These are phyloP conservation scores for Sarcoramphus papa DNA, from an alignment of 2,797 vertebrate species.

Conservation along the genomic window DNA sequence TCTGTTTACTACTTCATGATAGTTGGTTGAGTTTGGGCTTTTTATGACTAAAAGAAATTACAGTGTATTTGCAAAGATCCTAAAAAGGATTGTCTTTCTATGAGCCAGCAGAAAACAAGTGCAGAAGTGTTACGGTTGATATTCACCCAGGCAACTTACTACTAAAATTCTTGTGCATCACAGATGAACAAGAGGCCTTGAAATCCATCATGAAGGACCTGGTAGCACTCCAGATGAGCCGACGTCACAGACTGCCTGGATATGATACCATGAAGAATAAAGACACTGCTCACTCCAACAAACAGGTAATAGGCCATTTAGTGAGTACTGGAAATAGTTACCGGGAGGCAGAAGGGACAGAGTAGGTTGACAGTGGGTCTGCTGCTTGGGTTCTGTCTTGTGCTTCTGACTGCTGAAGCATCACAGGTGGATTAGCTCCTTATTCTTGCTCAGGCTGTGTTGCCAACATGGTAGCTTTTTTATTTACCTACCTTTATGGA, in stretches of 20 bases:
- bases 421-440: not conserved
- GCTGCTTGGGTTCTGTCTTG: not conserved
- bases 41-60: not conserved
- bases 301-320: slow-evolving; percentile 77
- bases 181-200: slow-evolving; percentile 96
- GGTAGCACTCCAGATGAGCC: slow-evolving; percentile 94
- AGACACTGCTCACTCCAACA: slow-evolving; percentile 79
- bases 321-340: slow-evolving; percentile 61
- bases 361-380: slow-evolving; percentile 63
- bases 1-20: not conserved
- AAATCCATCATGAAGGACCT: slow-evolving; percentile 99
- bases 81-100: not conserved
- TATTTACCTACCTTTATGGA: not conserved
- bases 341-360: slow-evolving; percentile 80
- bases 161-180: slow-evolving; percentile 17
- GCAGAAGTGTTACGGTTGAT: not conserved
- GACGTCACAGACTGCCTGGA: slow-evolving; percentile 81
- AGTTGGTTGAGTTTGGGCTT: not conserved
- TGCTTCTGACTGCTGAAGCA: not conserved
- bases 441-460: not conserved
- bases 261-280: slow-evolving; percentile 91
- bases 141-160: not conserved
- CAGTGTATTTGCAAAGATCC: not conserved
- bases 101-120: not conserved
- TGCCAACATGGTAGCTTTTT: not conserved